Evolutionary conservation across 2,113 vertebrate genomes (phyloP).

Genomic region (Echinops telfairi): DNA sequence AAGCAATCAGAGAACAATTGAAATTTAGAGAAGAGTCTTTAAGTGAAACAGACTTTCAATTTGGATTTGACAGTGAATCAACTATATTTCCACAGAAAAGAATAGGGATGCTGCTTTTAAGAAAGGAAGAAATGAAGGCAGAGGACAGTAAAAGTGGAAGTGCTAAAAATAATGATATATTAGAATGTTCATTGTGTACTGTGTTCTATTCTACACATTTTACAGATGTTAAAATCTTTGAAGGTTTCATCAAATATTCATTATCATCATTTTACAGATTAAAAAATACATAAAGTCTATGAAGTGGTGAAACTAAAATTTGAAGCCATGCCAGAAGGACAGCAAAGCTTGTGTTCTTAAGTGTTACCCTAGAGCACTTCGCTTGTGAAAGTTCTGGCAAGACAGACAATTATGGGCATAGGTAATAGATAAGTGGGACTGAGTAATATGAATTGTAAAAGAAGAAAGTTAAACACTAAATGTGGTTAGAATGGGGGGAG

Average conservation of each 20-base stretch:
- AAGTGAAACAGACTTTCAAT: neutral
- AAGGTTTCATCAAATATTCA: neutral
- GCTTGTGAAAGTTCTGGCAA: neutral
- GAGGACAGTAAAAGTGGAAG: neutral
- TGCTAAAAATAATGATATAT: neutral
- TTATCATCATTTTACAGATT: neutral
- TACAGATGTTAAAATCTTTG: neutral
- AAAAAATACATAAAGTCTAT: neutral
- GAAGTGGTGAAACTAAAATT: neutral
- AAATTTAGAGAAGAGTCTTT: neutral
- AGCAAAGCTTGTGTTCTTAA: neutral
- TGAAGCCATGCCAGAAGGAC: neutral
- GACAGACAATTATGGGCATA: neutral
- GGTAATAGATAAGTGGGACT: neutral
- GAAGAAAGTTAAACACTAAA: slow-evolving; percentile 6
- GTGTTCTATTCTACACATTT: fast-evolving
- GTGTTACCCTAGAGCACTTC: neutral
- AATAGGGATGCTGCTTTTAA: neutral
- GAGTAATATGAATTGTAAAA: neutral
- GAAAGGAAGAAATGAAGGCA: neutral
- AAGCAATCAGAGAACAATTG: neutral
- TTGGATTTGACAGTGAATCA: too few species aligned
- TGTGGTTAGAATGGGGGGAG: too few species aligned
- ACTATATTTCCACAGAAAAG: neutral
- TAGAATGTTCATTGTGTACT: neutral